phyloP scores from a whole-genome alignment of 2,888 invertebrate species.

The Phytoseiulus persimilis region DNA sequence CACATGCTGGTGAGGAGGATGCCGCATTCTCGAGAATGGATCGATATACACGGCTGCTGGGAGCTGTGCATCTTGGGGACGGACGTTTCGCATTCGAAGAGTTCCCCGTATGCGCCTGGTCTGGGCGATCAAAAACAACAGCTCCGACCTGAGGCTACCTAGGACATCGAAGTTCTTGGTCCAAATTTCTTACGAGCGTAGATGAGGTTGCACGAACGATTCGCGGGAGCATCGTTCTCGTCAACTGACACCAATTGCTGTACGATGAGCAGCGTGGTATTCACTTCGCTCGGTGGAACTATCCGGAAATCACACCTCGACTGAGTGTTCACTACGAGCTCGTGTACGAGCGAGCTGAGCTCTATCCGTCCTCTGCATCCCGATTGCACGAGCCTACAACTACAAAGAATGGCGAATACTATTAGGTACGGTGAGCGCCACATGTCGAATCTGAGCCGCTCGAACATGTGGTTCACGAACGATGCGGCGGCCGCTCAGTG shows the following conservation, averaged over 20 bases:
- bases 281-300: not conserved
- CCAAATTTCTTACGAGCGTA: not conserved
- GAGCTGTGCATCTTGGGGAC: too few relatives aligned
- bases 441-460: not conserved
- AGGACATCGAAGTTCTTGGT: not conserved
- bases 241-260: not conserved
- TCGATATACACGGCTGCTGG: too few relatives aligned
- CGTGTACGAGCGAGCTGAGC: constrained; percentile 25
- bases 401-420: not conserved
- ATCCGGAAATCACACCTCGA: constrained; percentile 9
- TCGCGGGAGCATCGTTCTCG: not conserved
- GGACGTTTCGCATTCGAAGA: not conserved
- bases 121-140: too few relatives aligned
- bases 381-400: not conserved
- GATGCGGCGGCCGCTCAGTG: not conserved
- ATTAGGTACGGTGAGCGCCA: not conserved
- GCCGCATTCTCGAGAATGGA: too few relatives aligned
- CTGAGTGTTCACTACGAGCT: constrained; percentile 22
- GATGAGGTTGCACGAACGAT: not conserved
- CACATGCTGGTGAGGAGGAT: too few relatives aligned
- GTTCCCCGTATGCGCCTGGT: too few relatives aligned
- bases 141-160: too few relatives aligned
- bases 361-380: constrained; percentile 11
- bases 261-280: constrained; percentile 10
- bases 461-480: not conserved